phyloP scores from a whole-genome alignment of 2,113 vertebrate genomes.

The Panthera uncia region DNA sequence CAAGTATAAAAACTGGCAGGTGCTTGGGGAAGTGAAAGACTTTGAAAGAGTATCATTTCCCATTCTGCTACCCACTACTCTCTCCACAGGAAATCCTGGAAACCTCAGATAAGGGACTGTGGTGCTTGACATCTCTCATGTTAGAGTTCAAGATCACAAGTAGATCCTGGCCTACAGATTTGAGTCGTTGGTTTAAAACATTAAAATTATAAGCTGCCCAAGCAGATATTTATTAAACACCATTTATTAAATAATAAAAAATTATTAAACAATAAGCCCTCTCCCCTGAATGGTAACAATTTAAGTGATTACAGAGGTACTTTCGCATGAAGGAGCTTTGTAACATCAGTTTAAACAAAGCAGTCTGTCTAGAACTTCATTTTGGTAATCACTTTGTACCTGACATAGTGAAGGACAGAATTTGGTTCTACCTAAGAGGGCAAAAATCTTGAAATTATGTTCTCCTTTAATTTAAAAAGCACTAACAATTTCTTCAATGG shows the following conservation, averaged over 20 bases:
- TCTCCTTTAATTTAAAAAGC: constrained; percentile 28
- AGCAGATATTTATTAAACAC: neutral
- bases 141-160: neutral
- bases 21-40: neutral
- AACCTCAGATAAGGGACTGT: neutral
- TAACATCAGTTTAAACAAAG: neutral
- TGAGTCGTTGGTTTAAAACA: constrained; percentile 16
- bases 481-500: neutral
- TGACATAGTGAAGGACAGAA: neutral
- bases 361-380: neutral
- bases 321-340: neutral
- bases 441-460: neutral
- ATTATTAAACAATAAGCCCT: neutral
- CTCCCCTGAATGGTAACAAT: neutral
- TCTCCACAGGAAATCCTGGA: neutral
- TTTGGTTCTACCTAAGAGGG: neutral
- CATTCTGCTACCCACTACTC: neutral
- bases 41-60: neutral
- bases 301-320: neutral
- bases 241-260: neutral
- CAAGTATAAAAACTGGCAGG: neutral
- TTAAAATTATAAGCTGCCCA: neutral
- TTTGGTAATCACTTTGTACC: neutral
- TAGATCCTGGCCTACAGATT: neutral
- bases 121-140: neutral